phyloP scores from a whole-genome alignment of 1,140 invertebrate genomes.

The Habropoda laboriosa region DNA sequence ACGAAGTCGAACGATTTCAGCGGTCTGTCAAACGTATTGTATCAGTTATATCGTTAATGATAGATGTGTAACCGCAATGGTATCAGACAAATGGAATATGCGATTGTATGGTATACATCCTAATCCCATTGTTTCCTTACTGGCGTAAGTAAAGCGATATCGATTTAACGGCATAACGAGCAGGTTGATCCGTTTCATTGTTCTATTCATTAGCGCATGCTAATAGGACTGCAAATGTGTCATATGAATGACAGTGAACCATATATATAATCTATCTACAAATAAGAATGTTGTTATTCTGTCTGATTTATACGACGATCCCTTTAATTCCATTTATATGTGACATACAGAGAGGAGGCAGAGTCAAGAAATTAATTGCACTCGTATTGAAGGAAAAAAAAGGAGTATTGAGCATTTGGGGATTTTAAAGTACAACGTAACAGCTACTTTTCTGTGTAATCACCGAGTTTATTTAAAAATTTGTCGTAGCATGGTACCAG shows the following conservation, averaged over 20 bases:
- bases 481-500: background rate
- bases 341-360: no score
- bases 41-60: background rate
- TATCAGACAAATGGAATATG: constrained; percentile 1
- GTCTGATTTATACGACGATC: background rate
- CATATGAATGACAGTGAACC: background rate
- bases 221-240: constrained; percentile 49
- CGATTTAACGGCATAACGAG: constrained; percentile 38
- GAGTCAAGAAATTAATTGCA: no score
- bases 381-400: no score
- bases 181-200: constrained; percentile 59
- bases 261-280: background rate
- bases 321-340: background rate
- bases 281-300: constrained; percentile 21
- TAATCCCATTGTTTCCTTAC: constrained; percentile 43
- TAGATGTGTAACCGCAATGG: background rate
- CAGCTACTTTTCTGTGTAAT: no score
- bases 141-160: constrained; percentile 28
- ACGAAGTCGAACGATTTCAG: constrained; percentile 5
- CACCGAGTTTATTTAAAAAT: background rate
- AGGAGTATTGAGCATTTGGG: no score
- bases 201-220: constrained; percentile 53
- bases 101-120: constrained; percentile 15
- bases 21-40: background rate
- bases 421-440: no score